Conservation (phyloP, 1,140 invertebrate species). For the Aphelinus certus region DNA sequence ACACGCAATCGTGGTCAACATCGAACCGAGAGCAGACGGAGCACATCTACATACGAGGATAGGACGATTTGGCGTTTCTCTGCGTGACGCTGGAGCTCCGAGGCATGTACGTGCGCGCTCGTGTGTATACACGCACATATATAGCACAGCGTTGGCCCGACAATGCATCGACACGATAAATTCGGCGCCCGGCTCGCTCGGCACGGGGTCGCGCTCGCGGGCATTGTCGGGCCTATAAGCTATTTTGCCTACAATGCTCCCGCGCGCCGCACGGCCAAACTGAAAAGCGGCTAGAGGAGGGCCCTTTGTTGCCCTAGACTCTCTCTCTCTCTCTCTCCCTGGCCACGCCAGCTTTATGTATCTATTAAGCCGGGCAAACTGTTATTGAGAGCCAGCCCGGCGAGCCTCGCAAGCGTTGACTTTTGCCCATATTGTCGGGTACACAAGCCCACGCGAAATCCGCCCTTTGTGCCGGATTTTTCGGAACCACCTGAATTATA, state of each 20-base stretch:
- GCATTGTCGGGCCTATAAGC: slow-evolving; percentile 45
- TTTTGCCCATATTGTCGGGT: background rate
- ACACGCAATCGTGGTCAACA: background rate
- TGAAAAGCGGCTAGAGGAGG: slow-evolving; percentile 29
- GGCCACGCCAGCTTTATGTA: background rate
- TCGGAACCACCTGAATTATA: too few species aligned
- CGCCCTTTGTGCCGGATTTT: too few species aligned
- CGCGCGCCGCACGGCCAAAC: slow-evolving; percentile 39
- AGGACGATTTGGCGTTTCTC: too few species aligned
- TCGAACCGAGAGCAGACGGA: background rate
- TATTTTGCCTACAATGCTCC: slow-evolving; percentile 47
- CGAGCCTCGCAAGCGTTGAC: background rate
- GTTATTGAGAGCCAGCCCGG: background rate
- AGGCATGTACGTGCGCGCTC: too few species aligned
- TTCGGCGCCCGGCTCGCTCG: slow-evolving; percentile 41
- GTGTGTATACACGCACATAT: too few species aligned
- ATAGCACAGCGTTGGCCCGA: background rate
- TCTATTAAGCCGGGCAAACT: slow-evolving; percentile 10
- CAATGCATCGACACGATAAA: slow-evolving; percentile 46
- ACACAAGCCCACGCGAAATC: too few species aligned
- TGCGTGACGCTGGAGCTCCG: too few species aligned
- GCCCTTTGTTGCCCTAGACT: slow-evolving; percentile 5
- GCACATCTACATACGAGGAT: too few species aligned
- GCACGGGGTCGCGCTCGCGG: slow-evolving; percentile 37
- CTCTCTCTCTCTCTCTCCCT: too few species aligned